Evolutionary conservation across 2,888 invertebrate species (phyloP), one percentile per base, ranked within the genome.

Genomic region (Candidula unifasciata): DNA sequence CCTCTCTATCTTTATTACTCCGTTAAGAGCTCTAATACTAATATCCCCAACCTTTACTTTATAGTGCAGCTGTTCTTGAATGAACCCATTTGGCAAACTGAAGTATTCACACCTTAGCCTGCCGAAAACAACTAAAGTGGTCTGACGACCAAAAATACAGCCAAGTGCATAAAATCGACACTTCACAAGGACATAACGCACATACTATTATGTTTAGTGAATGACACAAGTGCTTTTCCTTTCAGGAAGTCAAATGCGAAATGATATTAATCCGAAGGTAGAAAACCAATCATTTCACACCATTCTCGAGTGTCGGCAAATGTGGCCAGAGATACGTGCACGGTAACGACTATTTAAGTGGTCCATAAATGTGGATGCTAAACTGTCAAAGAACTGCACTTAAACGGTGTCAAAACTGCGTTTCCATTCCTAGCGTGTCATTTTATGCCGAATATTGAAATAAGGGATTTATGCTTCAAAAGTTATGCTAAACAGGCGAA

Each of bases 281-380:
- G 16, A 66, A 66, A 35, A 71, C 21, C 6, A 71, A 37, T 21
- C 35, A 37, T 71, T 37, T 71, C 71, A 35, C 71, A 71, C 71
- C 35, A 37, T 71, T 71, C 71, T 71, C 35, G 24, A 71, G 71
- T 71, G 30, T 71, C 71, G 13, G 71, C 35, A 71, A 71, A 71
- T 71, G 35, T 68, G 68, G 33, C 68, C 68, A 68, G 68, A 33
- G 33, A 68, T 33, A 68, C 35, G 24, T 21, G 71, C 8, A 35
- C 35, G 30, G 21, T 71, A 71, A 71, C 37, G 35, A 37, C 37
- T 24, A 24, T 71, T 71, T 71, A 24, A 71, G 71, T 71, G 71
- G 71, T 18, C 35, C 71, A 71, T 37, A 71, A 37, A 71, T 68
- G 68, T 30, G n/a, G 35, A 71, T 71, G 71, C 35, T 35, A 8